These are phyloP conservation scores for Glaucidium brasilianum DNA, from an alignment of 2,113 vertebrate genomes.

Conservation along the genomic window DNA sequence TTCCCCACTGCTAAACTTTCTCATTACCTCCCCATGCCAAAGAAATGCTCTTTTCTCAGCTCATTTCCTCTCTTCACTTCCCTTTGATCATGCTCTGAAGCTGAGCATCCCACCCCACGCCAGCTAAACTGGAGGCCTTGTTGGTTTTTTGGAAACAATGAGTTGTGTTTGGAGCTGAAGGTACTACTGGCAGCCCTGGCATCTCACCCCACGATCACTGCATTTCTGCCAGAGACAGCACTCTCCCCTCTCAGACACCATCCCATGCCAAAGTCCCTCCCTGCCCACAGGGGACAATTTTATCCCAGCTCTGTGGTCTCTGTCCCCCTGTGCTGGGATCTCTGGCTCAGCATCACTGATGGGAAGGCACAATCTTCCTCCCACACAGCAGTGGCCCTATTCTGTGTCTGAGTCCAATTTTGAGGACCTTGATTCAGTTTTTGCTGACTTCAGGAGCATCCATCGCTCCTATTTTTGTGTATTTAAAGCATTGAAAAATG, in stretches of 20 bases:
- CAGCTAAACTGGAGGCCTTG: background rate
- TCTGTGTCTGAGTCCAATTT: background rate
- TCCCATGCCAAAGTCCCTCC: background rate
- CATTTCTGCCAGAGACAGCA: background rate
- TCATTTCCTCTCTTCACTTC: background rate
- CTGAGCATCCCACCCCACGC: rapidly evolving
- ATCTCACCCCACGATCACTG: background rate
- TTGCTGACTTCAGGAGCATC: background rate
- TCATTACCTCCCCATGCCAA: rapidly evolving
- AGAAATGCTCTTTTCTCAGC: background rate
- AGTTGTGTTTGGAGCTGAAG: background rate
- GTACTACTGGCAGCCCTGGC: background rate
- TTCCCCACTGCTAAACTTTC: background rate
- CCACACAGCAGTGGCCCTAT: background rate
- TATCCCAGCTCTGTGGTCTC: background rate
- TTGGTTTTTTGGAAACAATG: background rate
- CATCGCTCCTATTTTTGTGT: background rate
- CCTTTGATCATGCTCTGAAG: background rate
- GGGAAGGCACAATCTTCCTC: background rate
- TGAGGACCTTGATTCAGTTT: background rate
- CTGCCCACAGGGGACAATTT: background rate
- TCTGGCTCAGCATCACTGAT: background rate
- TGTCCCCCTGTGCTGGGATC: background rate
- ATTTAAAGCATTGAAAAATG: background rate
- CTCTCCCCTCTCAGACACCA: background rate